A percentile compares a stretch with the other conserved stretches of the same genome.
Evolutionary conservation across 2,888 invertebrate species (phyloP).

Genomic region (Adineta ricciae): DNA sequence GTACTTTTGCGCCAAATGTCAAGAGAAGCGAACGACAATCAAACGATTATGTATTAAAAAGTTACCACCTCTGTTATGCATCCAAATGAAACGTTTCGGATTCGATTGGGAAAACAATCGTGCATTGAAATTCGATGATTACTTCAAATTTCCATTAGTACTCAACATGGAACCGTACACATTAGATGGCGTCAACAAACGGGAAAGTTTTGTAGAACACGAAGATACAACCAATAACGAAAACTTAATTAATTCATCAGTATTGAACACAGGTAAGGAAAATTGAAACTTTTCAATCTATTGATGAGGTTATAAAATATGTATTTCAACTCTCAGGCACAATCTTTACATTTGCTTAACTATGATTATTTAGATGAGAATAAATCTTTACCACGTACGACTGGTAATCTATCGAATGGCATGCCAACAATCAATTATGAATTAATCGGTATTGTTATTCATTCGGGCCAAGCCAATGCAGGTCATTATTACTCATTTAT

Average conservation of each 20-base stretch:
- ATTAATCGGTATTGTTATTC: conserved; percentile 54
- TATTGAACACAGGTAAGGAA: neutral
- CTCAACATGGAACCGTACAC: conserved; percentile 54
- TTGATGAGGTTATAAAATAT: neutral
- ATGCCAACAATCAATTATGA: conserved; percentile 45
- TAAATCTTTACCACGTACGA: neutral
- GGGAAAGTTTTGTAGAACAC: conserved; percentile 21
- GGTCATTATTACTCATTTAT: conserved; percentile 56
- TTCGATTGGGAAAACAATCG: conserved; percentile 54
- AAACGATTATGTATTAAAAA: conserved; percentile 53
- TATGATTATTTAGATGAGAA: neutral
- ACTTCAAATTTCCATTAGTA: conserved; percentile 54
- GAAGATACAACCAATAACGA: conserved; percentile 6
- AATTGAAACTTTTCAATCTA: neutral
- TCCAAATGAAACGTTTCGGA: conserved; percentile 54
- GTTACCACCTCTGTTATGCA: conserved; percentile 53
- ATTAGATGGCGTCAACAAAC: conserved; percentile 49
- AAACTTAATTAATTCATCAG: neutral
- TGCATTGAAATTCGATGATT: conserved; percentile 54
- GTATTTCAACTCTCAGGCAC: no score
- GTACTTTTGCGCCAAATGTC: conserved; percentile 14
- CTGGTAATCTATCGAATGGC: neutral
- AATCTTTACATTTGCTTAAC: no score
- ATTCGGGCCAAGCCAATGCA: conserved; percentile 55
- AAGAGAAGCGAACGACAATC: conserved; percentile 41